Conservation (phyloP, 1,140 invertebrate genomes). For the Neodiprion pinetum region DNA sequence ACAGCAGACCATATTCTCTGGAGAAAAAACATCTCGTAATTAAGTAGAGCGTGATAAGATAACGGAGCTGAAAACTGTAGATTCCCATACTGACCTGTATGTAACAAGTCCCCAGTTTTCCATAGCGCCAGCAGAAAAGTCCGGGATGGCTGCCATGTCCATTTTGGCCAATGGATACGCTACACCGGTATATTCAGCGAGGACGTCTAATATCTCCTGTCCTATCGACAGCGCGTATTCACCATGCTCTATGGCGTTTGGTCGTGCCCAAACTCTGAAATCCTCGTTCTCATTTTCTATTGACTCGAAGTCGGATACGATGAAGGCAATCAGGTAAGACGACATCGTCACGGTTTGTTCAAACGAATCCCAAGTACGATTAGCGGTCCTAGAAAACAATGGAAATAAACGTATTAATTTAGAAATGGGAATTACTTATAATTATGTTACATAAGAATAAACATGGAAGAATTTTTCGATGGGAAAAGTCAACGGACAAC, state of each 20-base stretch:
- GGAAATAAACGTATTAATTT: not conserved
- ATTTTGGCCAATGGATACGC: constrained; percentile 63
- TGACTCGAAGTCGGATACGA: constrained; percentile 51
- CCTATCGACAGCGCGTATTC: constrained; percentile 63
- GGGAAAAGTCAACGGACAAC: no score
- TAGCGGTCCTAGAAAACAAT: constrained; percentile 29
- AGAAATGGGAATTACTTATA: no score
- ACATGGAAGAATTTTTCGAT: no score
- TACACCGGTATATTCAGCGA: constrained; percentile 49
- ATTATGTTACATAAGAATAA: no score
- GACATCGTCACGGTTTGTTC: constrained; percentile 78
- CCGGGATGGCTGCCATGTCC: constrained; percentile 76
- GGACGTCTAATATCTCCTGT: constrained; percentile 49
- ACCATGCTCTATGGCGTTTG: constrained; percentile 66
- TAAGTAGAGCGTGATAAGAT: no score
- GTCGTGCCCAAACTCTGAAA: constrained; percentile 63
- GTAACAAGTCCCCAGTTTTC: constrained; percentile 68
- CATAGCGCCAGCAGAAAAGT: constrained; percentile 61
- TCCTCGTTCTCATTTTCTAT: not conserved
- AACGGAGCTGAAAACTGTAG: constrained; percentile 60
- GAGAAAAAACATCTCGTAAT: constrained; percentile 35
- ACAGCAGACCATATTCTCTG: constrained; percentile 70
- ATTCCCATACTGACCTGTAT: constrained; percentile 62
- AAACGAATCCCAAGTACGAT: constrained; percentile 68
- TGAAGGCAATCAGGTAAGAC: constrained; percentile 84